A percentile compares a stretch with the other conserved stretches of the same genome.
Conservation (phyloP, 2,888 invertebrate species). For the Helobdella robusta region DNA sequence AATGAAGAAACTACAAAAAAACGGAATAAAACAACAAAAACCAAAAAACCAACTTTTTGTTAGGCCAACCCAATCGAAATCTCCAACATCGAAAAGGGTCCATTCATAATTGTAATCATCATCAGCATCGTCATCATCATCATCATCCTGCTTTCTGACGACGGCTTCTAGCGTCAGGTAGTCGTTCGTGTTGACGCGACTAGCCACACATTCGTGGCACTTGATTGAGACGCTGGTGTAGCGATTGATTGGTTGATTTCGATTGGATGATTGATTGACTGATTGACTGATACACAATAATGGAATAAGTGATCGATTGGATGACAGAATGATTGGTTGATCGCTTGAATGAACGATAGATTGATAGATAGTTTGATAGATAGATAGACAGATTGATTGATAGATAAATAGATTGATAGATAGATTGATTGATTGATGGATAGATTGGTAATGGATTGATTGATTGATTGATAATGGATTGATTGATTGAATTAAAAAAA, state of each 20-base stretch:
- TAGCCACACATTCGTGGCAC: slow-evolving; percentile 4
- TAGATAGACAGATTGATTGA: not conserved
- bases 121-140: slow-evolving; percentile 5
- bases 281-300: not conserved
- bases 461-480: too few species aligned
- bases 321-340: too few species aligned
- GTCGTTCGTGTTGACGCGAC: slow-evolving; percentile 14
- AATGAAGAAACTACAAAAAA: too few species aligned
- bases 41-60: not conserved
- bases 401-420: not conserved
- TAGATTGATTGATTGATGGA: not conserved
- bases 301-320: too few species aligned
- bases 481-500: too few species aligned
- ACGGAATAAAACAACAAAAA: too few species aligned
- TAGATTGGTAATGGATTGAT: too few species aligned
- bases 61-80: slow-evolving; percentile 4
- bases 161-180: slow-evolving; percentile 9
- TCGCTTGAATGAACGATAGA: not conserved
- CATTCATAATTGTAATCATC: slow-evolving; percentile 6
- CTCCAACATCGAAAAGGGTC: slow-evolving; percentile 18
- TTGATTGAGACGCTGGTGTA: not conserved
- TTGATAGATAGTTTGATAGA: not conserved
- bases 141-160: not conserved
- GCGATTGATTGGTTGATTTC: not conserved
- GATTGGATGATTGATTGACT: not conserved